Base-by-base conservation (phyloP, 1,140 invertebrate species). In the Pseudomyrmex concolor region DNA sequence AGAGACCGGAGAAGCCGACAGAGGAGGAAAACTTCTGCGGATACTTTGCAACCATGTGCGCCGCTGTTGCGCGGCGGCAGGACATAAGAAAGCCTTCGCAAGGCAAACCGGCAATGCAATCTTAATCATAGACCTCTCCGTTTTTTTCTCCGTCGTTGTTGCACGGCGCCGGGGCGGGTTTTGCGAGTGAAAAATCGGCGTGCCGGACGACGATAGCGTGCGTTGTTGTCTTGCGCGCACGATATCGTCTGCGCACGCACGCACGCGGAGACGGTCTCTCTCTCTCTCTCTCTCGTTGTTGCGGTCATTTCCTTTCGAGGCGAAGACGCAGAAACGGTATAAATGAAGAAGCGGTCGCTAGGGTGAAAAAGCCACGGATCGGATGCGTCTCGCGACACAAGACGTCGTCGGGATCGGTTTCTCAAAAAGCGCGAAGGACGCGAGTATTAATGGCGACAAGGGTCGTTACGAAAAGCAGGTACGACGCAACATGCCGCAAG, bases 61-160 rank as follows among this genome's bases (percentile, higher is more conserved):
- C 59, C 55, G 66, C 15, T 25, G 25, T 19, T 0, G 59, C 19
- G 82, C 84, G 84, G 60, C 55, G 55, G 13, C 67, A 66, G 77
- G 17, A 90, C 88, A 86, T 76, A 92, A 91, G 90, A 91, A 91
- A 92, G 85, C 88, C 89, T 92, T 92, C 89, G 88, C 91, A 92
- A 92, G 91, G 91, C 90, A 89, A 92, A 92, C 91, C 91, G 85
- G 91, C 90, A 90, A 55, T 80, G 83, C 72, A 84, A 68, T 60
- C 57, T 76, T 80, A 77, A 83, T 84, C 62, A 76, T 25, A 59
- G 43, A 22, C 17, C 73, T 70, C 19, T 70, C 34, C 25, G 60
- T 77, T 25, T 50, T 22, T 15, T 19, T 68, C 34, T 1, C 25
- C 25, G 25, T 25, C 22, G 71, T 19, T 34, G 22, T n/a, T 59